A percentile compares a stretch with the other conserved stretches of the same genome.
These are phyloP conservation scores for Marmota flaviventris DNA, from an alignment of 2,113 vertebrate species.

Conservation along the genomic window DNA sequence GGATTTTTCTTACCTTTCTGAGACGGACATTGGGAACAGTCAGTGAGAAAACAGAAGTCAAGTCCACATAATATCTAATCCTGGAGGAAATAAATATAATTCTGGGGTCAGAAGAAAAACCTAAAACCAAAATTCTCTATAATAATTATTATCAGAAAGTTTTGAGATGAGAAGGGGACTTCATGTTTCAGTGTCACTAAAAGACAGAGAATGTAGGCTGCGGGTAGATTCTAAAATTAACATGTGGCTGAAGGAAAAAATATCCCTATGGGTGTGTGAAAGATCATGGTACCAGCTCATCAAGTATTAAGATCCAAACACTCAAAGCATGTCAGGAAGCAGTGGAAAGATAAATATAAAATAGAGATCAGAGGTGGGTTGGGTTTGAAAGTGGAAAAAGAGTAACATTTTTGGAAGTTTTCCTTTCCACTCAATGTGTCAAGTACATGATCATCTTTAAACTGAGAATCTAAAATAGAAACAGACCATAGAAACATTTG, in stretches of 20 bases:
- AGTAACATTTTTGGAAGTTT: background rate
- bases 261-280: background rate
- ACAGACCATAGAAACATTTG: background rate
- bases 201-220: background rate
- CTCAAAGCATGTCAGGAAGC: background rate
- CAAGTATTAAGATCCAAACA: background rate
- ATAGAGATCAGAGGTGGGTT: background rate
- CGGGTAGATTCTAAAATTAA: background rate
- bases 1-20: background rate
- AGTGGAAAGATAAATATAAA: background rate
- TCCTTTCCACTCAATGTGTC: background rate
- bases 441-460: background rate
- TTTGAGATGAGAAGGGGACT: conserved; percentile 11
- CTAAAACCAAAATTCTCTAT: background rate
- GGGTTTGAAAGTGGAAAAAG: background rate
- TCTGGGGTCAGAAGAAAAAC: conserved; percentile 14
- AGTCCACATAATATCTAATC: background rate
- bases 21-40: background rate
- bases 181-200: background rate
- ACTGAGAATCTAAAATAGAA: background rate
- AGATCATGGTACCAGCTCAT: background rate
- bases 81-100: conserved; percentile 30
- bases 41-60: background rate
- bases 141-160: conserved; percentile 28
- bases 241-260: background rate